Evolutionary conservation across 2,113 vertebrate genomes (phyloP).

Genomic region (Cochlearius cochlearius): DNA sequence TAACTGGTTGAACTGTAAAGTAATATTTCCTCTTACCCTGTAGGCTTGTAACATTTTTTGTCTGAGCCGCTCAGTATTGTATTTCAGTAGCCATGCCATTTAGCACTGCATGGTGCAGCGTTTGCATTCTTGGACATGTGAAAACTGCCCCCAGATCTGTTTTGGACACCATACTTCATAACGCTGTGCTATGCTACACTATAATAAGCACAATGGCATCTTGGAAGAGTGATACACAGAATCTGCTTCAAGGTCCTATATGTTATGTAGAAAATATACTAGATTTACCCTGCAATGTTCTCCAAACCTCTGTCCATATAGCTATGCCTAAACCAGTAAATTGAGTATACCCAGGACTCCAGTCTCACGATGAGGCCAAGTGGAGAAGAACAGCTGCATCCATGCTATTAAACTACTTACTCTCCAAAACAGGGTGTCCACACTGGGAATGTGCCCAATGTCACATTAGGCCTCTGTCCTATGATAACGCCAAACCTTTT

Average conservation of each 20-base stretch:
- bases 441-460: neutral
- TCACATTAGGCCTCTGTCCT: neutral
- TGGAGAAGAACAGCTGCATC: neutral
- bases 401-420: neutral
- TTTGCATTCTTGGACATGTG: neutral
- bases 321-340: neutral
- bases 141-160: neutral
- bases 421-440: neutral
- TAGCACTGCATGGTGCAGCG: neutral
- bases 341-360: neutral
- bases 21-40: neutral
- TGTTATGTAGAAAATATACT: neutral
- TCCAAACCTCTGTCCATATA: neutral
- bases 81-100: neutral
- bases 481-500: neutral
- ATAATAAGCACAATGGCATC: neutral
- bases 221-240: neutral
- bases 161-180: neutral
- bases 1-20: neutral
- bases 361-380: neutral
- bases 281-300: neutral
- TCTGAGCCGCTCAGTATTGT: neutral
- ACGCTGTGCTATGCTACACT: neutral
- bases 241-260: neutral
- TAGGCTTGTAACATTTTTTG: slow-evolving; percentile 10